Base-by-base conservation (phyloP, 2,888 invertebrate species). In the Colostygia pectinataria region DNA sequence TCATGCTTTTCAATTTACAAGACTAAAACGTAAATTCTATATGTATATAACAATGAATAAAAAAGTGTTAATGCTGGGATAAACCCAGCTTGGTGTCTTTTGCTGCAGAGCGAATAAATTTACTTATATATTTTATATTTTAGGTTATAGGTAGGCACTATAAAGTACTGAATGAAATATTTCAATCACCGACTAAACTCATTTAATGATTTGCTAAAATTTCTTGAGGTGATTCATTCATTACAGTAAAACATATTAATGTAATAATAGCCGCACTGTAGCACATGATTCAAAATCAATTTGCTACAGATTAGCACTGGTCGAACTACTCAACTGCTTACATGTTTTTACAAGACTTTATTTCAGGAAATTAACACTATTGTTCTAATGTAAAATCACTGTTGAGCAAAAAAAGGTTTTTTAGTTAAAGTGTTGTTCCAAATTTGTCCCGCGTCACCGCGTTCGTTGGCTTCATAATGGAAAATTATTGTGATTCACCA, bases 291-390 rank as follows among this genome's bases (percentile, higher is more conserved):
- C 40, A 32, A 61, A 78, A 80, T 80, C 65, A 61, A 80, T 80
- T 80, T 33, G 48, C 12, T 46, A 57, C 68, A 66, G 60, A 56
- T 80, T 77, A 62, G 79, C 66, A 54, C 39, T 67, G 77, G 63
- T 50, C 59, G 65, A 65, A 57, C 52, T 62, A 57, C 54, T 53
- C 58, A 59, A 57, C 54, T 58, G 55, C 59, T 61, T 55, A 61
- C 54, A 57, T 59, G 58, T 55, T 57, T 64, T 62, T 33, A 55
- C 54, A 53, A 61, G 42, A 55, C 44, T 25, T 51, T 47, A 45
- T 55, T 50, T 57, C 44, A 55, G 55, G 53, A 57, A 53, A 59
- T 57, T 49, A 57, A 45, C 41, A 36, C 31, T 29, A 57, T 60
- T 60, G 57, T 57, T 54, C 40, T 1, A 28, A 39, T 44, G 47